Conservation (phyloP, 1,140 invertebrate species). For the Hetaerina americana region DNA sequence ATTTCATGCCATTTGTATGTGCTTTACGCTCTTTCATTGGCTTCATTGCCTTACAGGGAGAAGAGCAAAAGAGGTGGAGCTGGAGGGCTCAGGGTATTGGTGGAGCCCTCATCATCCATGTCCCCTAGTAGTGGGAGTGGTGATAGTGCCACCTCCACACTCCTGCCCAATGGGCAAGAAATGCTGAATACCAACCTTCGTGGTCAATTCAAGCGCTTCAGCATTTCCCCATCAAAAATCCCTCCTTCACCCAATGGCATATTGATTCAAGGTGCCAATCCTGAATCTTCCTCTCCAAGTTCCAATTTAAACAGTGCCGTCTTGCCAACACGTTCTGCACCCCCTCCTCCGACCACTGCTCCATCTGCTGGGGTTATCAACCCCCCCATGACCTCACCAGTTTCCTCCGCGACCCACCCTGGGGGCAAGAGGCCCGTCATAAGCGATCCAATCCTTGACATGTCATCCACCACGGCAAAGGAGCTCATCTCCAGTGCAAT, state of each 20-base stretch:
- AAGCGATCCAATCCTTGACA: constrained; percentile 62
- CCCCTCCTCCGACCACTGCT: constrained; percentile 30
- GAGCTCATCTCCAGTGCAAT: constrained; percentile 39
- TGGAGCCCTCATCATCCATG: not conserved
- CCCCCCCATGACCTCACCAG: constrained; percentile 21
- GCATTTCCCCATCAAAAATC: constrained; percentile 42
- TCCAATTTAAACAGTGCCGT: constrained; percentile 8
- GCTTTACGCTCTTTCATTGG: not conserved
- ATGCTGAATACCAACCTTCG: constrained; percentile 49
- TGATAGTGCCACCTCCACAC: constrained; percentile 15
- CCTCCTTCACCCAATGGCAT: constrained; percentile 29
- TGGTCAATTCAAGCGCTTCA: constrained; percentile 74
- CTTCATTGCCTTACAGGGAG: not conserved
- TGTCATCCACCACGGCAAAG: constrained; percentile 61
- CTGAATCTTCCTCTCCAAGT: constrained; percentile 30
- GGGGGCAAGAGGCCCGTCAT: constrained; percentile 55
- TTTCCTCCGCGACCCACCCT: constrained; percentile 8
- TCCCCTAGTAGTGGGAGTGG: not conserved
- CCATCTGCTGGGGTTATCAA: constrained; percentile 22
- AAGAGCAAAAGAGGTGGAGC: not conserved
- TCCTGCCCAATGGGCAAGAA: constrained; percentile 39
- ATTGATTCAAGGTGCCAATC: constrained; percentile 32
- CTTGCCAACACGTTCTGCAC: constrained; percentile 21
- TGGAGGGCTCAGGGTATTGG: not conserved
- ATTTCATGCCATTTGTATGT: not conserved